Base-by-base conservation (phyloP, 2,888 invertebrate genomes). In the Acronicta leporina region DNA sequence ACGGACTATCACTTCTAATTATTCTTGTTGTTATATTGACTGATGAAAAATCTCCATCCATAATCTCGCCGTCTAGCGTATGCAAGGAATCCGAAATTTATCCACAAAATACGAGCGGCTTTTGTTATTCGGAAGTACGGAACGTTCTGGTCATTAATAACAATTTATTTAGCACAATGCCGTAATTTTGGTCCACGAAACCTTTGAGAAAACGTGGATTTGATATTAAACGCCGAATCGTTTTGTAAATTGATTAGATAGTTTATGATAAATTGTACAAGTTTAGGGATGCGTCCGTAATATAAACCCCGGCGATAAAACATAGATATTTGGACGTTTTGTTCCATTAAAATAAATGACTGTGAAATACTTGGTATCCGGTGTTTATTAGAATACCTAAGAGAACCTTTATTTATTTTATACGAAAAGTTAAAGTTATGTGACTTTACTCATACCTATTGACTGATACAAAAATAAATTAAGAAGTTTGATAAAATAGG, bases 81-180 rank as follows among this genome's bases (percentile, higher is more conserved):
- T 80, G 79, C 80, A 80, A 77, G 82, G 82, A 81, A 84, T 85
- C 84, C 82, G 72, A 81, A 87, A 89, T 90, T 85, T 87, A 89
- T 88, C 87, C 85, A 75, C 86, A 86, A 90, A 90, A 88, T 85
- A 87, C 84, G 83, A 83, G 79, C 84, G 74, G 84, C 87, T 85
- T 88, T 90, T 92, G 91, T 88, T 84, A 88, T 84, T 79, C 68
- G 85, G 83, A 87, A 91, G 87, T 87, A 74, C 44, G 85, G 87
- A 89, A 84, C 88, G 90, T 88, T 91, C 84, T 82, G 87, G 90
- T 92, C 91, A 93, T 94, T 94, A 94, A 94, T 94, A 92, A 94
- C 91, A 92, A 94, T 94, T 92, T 93, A 93, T 93, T 93, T 90
- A 88, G 86, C 89, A 92, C 92, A 93, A 92, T 91, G 83, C 89